Evolutionary conservation across 1,140 invertebrate species (phyloP), one percentile per base, ranked within the genome.

Genomic region (Micrasema longulum): DNA sequence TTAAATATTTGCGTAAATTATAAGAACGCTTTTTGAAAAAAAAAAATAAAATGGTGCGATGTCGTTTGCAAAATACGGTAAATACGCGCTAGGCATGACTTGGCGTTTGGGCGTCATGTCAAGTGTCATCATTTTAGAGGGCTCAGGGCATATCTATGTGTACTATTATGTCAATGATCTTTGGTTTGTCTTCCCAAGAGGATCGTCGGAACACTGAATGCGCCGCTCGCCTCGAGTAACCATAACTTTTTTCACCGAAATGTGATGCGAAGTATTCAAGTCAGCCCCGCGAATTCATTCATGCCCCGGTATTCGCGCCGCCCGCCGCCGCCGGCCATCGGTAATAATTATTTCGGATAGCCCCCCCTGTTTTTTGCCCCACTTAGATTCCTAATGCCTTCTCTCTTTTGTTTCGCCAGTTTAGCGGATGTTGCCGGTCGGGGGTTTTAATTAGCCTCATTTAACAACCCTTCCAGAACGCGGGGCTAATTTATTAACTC

Each of bases 371-470:
- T 53, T 53, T 53, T 53, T 53, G 50, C 22, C 12, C 50, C 50
- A 53, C 50, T 53, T 53, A 31, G 50, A 31, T 53, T 53, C 50
- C 50, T 1, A 22, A 22, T 23, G 12, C n/a, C 50, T 53, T 12
- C n/a, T 31, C 1, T 12, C 18, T 12, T 53, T 23, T 9, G 50
- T 31, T 45, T 14, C 41, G 41, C 20, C 18, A 53, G n/a, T 53
- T 22, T 53, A 53, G 18, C 50, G 50, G 18, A 53, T 53, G 18
- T 53, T 22, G 50, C 18, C 22, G 22, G 22, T 53, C 50, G 50
- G 23, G 16, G 50, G 9, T 53, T 53, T 53, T 53, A 53, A 53
- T 53, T 53, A 53, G 26, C 18, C 50, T 53, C 50, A 31, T 53
- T 53, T 53, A 38, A 38, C 36, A 38, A 38, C 36, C 36, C 36